Evolutionary conservation across 2,888 invertebrate genomes (phyloP).

Genomic region (Epirrhoe tristata): DNA sequence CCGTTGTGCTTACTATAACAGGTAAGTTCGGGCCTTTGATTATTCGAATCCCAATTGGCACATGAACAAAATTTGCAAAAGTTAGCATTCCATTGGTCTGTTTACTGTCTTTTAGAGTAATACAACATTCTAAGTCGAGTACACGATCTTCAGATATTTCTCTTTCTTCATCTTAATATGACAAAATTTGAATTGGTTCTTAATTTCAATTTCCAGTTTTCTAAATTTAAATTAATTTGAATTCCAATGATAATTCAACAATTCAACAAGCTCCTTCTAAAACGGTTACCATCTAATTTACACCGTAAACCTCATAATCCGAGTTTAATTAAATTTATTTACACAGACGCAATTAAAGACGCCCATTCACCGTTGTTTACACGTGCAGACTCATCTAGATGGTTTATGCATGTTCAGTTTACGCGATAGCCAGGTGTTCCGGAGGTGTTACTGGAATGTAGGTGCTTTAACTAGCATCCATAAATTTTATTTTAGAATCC

Average conservation of each 20-base stretch:
- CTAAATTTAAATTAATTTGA: neutral
- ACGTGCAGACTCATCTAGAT: constrained; percentile 19
- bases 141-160: too few relatives aligned
- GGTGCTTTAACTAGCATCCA: constrained; percentile 30
- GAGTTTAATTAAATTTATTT: constrained; percentile 39
- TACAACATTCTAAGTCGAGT: too few relatives aligned
- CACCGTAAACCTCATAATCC: constrained; percentile 39
- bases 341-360: constrained; percentile 42
- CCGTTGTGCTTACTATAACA: too few relatives aligned
- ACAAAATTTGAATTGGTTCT: too few relatives aligned
- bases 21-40: too few relatives aligned
- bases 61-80: too few relatives aligned
- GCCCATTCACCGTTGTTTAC: constrained; percentile 41
- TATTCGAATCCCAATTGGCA: too few relatives aligned
- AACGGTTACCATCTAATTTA: constrained; percentile 16
- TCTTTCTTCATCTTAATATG: too few relatives aligned
- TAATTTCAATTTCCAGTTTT: too few relatives aligned
- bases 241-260: neutral
- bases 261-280: neutral
- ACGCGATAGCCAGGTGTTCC: constrained; percentile 33
- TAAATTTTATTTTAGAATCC: constrained; percentile 55
- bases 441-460: constrained; percentile 25
- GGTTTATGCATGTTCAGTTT: constrained; percentile 35
- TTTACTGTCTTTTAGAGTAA: too few relatives aligned
- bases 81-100: too few relatives aligned